phyloP scores from a whole-genome alignment of 2,888 invertebrate genomes.

The Lepeophtheirus nordmannii region DNA sequence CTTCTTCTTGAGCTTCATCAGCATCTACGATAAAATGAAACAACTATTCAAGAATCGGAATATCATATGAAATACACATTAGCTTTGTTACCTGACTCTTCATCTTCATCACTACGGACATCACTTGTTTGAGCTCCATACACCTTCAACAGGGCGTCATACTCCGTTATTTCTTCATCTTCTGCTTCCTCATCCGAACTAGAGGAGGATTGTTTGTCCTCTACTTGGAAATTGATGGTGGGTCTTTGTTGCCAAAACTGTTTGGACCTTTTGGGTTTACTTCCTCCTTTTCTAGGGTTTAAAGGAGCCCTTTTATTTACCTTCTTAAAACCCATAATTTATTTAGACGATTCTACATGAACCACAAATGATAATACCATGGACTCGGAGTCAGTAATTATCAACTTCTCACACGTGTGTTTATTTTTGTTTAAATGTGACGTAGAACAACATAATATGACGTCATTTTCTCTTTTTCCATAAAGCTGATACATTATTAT shows the following conservation, averaged over 20 bases:
- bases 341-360: too few relatives aligned
- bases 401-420: too few relatives aligned
- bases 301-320: neutral
- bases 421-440: too few relatives aligned
- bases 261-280: conserved; percentile 2
- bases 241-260: conserved; percentile 18
- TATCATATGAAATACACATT: too few relatives aligned
- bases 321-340: neutral
- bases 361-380: too few relatives aligned
- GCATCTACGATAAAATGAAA: too few relatives aligned
- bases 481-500: too few relatives aligned
- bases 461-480: too few relatives aligned
- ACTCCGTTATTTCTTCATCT: neutral
- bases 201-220: neutral
- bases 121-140: neutral
- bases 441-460: too few relatives aligned
- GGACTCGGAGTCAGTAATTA: too few relatives aligned
- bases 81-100: neutral
- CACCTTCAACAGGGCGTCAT: neutral
- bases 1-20: conserved; percentile 11
- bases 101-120: neutral
- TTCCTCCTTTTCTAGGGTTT: neutral
- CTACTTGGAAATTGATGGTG: conserved; percentile 4
- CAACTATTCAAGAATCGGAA: too few relatives aligned
- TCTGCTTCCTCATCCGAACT: conserved; percentile 2